phyloP scores from a whole-genome alignment of 35 echinoderm and acorn worm genomes.

The Lytechinus variegatus region DNA sequence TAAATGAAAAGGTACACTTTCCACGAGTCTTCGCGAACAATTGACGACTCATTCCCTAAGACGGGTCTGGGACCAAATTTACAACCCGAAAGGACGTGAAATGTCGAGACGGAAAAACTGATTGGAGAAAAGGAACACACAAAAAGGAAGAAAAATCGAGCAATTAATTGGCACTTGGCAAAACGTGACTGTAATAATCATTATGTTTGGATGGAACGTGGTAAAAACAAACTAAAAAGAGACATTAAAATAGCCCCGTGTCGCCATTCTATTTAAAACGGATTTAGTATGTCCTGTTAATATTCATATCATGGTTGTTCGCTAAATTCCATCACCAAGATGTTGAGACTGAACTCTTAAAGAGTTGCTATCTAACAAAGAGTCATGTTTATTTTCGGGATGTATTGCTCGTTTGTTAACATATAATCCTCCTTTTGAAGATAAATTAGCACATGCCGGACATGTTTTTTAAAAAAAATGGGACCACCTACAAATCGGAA shows the following conservation, averaged over 20 bases:
- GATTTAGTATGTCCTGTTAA: neutral
- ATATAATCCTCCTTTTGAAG: neutral
- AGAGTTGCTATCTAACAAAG: neutral
- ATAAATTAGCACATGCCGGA: constrained; percentile 31
- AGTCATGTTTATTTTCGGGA: neutral
- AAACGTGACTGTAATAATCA: neutral
- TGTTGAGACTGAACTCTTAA: neutral
- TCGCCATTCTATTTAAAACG: neutral
- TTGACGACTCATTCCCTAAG: neutral
- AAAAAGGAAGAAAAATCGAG: neutral
- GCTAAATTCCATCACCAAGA: neutral
- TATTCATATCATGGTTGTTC: constrained; percentile 20
- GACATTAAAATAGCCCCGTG: neutral
- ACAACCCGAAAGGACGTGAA: neutral
- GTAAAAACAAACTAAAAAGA: neutral
- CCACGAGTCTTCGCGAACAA: constrained; percentile 5
- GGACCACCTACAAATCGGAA: neutral
- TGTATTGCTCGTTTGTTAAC: constrained; percentile 8
- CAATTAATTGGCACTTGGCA: constrained; percentile 18
- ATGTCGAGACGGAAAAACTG: neutral
- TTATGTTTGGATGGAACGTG: neutral
- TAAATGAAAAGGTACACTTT: constrained; percentile 7
- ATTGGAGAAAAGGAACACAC: neutral
- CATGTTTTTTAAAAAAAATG: neutral
- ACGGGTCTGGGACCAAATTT: constrained; percentile 33